Base-by-base conservation (phyloP, 2,113 vertebrate species). In the Prolemur simus region DNA sequence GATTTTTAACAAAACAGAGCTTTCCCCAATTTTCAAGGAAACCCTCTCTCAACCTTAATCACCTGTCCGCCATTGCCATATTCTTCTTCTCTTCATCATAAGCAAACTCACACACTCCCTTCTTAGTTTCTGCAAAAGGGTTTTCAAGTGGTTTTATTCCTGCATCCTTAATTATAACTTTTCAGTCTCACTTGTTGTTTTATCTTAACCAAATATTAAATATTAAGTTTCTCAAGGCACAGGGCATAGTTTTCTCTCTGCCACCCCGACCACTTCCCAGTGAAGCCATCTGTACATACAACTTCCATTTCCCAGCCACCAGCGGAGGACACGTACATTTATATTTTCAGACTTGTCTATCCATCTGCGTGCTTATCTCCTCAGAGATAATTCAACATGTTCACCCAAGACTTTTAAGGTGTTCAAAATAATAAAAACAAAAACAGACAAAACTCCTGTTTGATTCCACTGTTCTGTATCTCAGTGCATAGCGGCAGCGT, bases 101-200 rank as follows among this genome's bases (percentile, higher is more conserved):
- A 23, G 25, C 32, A 71, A 83, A 52, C 7, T 66, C 64, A 42
- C 71, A 82, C 11, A 37, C 5, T 63, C 29, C 15, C 25, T 42
- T 66, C 23, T 68, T 37, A 29, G 27, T 52, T 49, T 87, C 37
- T 32, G 0, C 17, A 21, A 64, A 66, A 77, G 4, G n/a, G 2
- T 74, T 60, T 89, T 78, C 15, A n/a, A 6, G 3, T 5, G 18
- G 1, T 89, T 78, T 54, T 49, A 1, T 56, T 23, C 10, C 42
- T 49, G 4, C 5, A 34, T 21, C 0, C 0, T n/a, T 81, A 9
- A 2, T 54, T 1, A 1, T 25, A 45, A 2, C 2, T 60, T 81
- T 68, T 69, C 37, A 45, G 47, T 27, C 29, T 69, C 49, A 66
- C 9, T 49, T 37, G 14, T 13, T 49, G 77, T 8, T 15, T 85